These are phyloP conservation scores for Dendrolimus punctatus DNA, from an alignment of 1,140 invertebrate genomes.

Conservation along the genomic window DNA sequence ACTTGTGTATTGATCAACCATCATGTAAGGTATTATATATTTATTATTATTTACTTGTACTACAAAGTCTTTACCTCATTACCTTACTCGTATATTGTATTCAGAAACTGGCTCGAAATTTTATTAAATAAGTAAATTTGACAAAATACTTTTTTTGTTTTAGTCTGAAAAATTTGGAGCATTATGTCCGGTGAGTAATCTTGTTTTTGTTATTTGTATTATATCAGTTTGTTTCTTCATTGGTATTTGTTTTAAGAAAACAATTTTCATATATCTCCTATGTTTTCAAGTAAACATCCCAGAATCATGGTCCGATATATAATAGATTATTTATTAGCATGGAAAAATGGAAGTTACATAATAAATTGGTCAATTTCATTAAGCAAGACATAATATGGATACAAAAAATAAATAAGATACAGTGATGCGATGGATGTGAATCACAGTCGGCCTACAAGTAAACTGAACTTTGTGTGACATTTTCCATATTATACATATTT, in stretches of 20 bases:
- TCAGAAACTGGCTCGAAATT: background rate
- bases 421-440: too few relatives aligned
- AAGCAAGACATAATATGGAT: too few relatives aligned
- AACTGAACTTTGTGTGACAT: too few relatives aligned
- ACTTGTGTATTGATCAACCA: constrained; percentile 38
- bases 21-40: constrained; percentile 33
- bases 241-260: background rate
- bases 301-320: too few relatives aligned
- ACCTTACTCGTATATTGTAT: background rate
- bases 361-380: too few relatives aligned
- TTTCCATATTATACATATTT: too few relatives aligned
- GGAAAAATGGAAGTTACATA: too few relatives aligned
- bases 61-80: background rate
- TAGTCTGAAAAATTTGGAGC: constrained; percentile 49
- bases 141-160: constrained; percentile 11
- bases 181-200: constrained; percentile 49
- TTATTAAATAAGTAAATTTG: background rate
- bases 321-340: too few relatives aligned
- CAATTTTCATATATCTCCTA: background rate
- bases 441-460: too few relatives aligned
- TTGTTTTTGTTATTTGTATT: constrained; percentile 9
- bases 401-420: too few relatives aligned
- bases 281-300: too few relatives aligned
- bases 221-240: background rate
- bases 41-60: background rate